Evolutionary conservation across 2,888 invertebrate species (phyloP).

Genomic region (Disparrhopalites patrizii): DNA sequence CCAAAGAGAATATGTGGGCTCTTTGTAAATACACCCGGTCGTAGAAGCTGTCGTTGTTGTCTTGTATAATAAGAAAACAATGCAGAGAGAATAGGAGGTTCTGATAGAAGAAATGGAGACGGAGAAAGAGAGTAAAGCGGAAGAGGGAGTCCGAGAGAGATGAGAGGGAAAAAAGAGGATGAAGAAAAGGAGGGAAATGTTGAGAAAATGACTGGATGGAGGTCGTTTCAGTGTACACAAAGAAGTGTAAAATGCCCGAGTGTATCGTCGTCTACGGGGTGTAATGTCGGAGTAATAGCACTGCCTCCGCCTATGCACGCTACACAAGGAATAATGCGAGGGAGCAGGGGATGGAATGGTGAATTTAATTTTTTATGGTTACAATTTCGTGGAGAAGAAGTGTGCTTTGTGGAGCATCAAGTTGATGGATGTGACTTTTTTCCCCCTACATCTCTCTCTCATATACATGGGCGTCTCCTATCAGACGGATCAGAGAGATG

Average conservation of each 20-base stretch:
- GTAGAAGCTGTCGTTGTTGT: no score
- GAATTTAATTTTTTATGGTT: conserved; percentile 35
- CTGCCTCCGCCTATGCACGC: no score
- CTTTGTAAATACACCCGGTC: no score
- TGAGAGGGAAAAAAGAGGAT: conserved; percentile 9
- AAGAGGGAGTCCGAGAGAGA: conserved; percentile 11
- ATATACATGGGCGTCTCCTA: no score
- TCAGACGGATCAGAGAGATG: conserved; percentile 1
- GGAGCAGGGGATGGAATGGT: not conserved
- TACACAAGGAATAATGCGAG: no score
- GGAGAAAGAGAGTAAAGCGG: conserved; percentile 8
- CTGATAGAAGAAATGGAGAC: conserved; percentile 15
- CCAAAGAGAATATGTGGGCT: no score
- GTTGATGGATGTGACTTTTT: conserved; percentile 34
- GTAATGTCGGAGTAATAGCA: no score
- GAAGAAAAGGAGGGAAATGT: conserved; percentile 12
- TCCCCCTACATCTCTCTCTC: no score
- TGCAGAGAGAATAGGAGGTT: no score
- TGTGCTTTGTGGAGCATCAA: conserved; percentile 36
- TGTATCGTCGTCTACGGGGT: not conserved
- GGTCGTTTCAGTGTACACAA: no score
- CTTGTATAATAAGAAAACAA: no score
- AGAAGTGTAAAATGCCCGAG: not conserved
- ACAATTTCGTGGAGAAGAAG: conserved; percentile 33
- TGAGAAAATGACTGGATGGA: conserved; percentile 23